These are phyloP conservation scores for Phalloptychus januarius DNA, from an alignment of 2,797 vertebrate species.

Conservation along the genomic window DNA sequence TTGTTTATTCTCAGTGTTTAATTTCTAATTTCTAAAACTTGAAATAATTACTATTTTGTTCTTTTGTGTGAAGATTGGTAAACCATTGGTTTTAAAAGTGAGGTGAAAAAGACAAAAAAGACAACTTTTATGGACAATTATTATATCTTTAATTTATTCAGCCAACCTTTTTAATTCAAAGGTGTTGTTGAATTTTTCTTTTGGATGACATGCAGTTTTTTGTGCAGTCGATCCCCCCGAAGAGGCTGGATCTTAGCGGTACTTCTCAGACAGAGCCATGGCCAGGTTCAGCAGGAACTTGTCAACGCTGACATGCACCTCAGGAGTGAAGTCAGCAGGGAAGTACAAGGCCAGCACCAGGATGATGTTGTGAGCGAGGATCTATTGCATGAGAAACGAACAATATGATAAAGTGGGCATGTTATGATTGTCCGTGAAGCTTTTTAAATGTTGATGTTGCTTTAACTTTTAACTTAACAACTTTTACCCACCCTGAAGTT, in stretches of 20 bases:
- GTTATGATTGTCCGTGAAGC: neutral
- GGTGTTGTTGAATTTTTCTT: neutral
- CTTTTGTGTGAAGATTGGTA: neutral
- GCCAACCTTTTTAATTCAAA: conserved; percentile 11
- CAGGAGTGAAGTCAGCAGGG: conserved; percentile 73
- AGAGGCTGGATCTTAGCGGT: conserved; percentile 79
- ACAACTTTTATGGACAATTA: neutral
- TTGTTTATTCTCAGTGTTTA: neutral
- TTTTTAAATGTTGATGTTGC: no score
- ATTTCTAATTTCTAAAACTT: no score
- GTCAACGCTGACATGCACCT: conserved; percentile 84
- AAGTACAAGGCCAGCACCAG: conserved; percentile 79
- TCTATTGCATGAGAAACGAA: conserved; percentile 66
- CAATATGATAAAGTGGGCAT: neutral
- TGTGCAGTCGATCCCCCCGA: conserved; percentile 6
- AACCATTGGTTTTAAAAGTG: neutral
- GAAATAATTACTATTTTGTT: neutral
- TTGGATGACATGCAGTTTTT: neutral
- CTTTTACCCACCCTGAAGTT: conserved; percentile 87
- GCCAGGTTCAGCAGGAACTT: conserved; percentile 83
- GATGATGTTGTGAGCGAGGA: conserved; percentile 81
- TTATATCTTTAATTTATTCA: conserved; percentile 21
- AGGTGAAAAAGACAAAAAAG: neutral
- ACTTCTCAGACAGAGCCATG: conserved; percentile 86
- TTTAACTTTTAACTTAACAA: neutral